Evolutionary conservation across 2,888 invertebrate genomes (phyloP).

Genomic region (Macrosoma leucophasiata): DNA sequence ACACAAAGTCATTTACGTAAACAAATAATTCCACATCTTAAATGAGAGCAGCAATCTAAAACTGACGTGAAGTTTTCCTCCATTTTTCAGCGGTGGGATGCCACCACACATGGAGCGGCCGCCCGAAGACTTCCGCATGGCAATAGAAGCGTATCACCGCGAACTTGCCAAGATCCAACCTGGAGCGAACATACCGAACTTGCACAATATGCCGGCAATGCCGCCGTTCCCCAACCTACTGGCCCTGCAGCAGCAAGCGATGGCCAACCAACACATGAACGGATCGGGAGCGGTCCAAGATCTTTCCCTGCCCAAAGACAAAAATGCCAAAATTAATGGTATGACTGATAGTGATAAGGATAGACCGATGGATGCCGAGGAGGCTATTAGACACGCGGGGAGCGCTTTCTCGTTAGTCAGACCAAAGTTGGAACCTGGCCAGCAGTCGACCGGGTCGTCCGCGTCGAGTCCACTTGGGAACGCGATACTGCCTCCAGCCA

Average conservation of each 20-base stretch:
- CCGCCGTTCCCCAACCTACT: constrained; percentile 80
- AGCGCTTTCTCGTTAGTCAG: constrained; percentile 92
- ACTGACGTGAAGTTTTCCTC: constrained; percentile 85
- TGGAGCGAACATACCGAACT: constrained; percentile 76
- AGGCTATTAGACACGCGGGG: constrained; percentile 84
- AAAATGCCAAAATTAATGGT: constrained; percentile 78
- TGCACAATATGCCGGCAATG: constrained; percentile 65
- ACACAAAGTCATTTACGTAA: no score
- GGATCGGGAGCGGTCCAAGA: constrained; percentile 85
- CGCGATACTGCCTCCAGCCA: constrained; percentile 89
- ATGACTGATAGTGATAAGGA: constrained; percentile 82
- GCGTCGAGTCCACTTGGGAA: constrained; percentile 91
- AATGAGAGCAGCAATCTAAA: constrained; percentile 72
- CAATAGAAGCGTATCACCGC: constrained; percentile 93
- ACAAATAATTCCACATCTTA: no score
- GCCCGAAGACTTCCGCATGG: constrained; percentile 92
- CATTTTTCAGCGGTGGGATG: constrained; percentile 86
- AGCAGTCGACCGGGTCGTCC: constrained; percentile 83
- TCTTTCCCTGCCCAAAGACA: constrained; percentile 88
- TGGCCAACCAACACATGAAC: constrained; percentile 75
- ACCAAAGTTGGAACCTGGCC: constrained; percentile 89
- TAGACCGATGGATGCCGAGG: constrained; percentile 76
- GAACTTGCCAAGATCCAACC: constrained; percentile 93
- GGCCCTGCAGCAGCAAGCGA: constrained; percentile 83
- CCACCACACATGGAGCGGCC: constrained; percentile 76